These are phyloP conservation scores for Neosilurus mollespiculum DNA, from an alignment of 2,797 vertebrate species.

Conservation along the genomic window DNA sequence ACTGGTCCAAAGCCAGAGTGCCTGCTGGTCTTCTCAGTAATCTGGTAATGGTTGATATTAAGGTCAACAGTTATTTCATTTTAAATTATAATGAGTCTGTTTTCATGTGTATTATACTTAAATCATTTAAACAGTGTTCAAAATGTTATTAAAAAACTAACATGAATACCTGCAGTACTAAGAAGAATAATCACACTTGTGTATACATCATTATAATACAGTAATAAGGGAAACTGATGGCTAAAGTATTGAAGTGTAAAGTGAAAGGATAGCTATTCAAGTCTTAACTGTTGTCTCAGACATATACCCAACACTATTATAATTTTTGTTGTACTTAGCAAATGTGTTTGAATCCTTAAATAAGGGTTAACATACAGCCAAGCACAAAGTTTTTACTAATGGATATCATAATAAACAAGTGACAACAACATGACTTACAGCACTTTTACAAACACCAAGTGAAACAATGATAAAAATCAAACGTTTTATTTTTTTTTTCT, in stretches of 20 bases:
- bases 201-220: neutral
- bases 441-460: neutral
- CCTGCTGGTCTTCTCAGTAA: neutral
- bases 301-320: neutral
- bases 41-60: neutral
- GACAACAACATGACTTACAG: neutral
- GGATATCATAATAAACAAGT: neutral
- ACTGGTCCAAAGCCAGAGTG: neutral
- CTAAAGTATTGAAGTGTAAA: neutral
- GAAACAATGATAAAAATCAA: constrained; percentile 48
- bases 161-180: neutral
- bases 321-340: neutral
- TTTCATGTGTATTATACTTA: neutral
- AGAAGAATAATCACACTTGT: neutral
- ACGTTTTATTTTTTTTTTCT: constrained; percentile 48
- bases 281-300: neutral
- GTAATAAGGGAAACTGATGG: neutral
- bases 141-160: too few species aligned
- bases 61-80: neutral
- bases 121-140: neutral
- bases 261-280: neutral
- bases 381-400: neutral
- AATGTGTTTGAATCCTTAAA: neutral
- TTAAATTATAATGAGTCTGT: neutral
- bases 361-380: neutral